phyloP scores from a whole-genome alignment of 2,797 vertebrate genomes.

The Fringilla coelebs region DNA sequence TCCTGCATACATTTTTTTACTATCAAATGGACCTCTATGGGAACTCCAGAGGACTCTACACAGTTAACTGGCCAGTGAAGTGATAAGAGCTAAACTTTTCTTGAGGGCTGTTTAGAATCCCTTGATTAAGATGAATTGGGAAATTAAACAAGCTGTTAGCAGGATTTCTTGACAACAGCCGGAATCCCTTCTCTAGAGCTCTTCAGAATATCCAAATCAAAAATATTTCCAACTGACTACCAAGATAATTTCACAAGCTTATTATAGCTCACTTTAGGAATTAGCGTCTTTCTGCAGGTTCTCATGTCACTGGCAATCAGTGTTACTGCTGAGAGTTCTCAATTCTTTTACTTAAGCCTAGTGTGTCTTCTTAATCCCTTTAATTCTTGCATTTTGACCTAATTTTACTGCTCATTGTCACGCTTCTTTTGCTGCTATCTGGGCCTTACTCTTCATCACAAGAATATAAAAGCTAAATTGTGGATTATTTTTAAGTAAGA shows the following conservation, averaged over 20 bases:
- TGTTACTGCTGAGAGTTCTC: constrained; percentile 34
- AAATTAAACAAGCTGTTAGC: not conserved
- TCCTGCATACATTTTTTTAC: not conserved
- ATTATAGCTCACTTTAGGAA: constrained; percentile 45
- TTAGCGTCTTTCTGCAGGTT: constrained; percentile 45
- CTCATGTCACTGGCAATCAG: constrained; percentile 59
- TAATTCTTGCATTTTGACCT: constrained; percentile 49
- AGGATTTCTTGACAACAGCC: not conserved
- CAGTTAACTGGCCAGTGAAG: not conserved
- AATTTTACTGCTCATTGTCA: constrained; percentile 10
- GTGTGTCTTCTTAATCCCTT: constrained; percentile 50
- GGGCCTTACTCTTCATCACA: not conserved
- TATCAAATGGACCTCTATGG: not conserved
- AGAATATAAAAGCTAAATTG: not conserved
- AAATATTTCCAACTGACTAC: constrained; percentile 33
- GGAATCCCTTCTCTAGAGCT: not conserved
- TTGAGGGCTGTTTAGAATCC: not conserved
- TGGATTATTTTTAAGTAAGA: not conserved
- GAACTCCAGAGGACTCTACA: not conserved
- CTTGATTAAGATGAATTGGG: not conserved
- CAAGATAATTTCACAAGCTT: constrained; percentile 33
- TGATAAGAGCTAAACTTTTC: not conserved
- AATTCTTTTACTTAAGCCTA: constrained; percentile 28
- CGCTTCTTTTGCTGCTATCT: not conserved
- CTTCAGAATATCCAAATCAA: not conserved